A percentile compares a stretch with the other conserved stretches of the same genome.
These are phyloP conservation scores for Zaprionus capensis DNA, from an alignment of 1,140 invertebrate species.

Conservation along the genomic window DNA sequence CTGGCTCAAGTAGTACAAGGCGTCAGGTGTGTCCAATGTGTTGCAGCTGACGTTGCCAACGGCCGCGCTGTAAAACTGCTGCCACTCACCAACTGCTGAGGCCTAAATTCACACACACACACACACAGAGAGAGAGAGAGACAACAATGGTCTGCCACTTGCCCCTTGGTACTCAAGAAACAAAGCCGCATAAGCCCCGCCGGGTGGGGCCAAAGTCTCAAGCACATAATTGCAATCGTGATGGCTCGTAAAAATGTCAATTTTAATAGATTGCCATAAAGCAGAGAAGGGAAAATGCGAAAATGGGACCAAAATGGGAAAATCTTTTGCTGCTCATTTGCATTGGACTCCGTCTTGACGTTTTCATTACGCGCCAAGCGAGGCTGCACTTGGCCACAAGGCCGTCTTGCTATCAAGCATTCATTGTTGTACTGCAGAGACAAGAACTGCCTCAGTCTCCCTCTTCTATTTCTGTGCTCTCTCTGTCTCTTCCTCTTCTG, in stretches of 20 bases:
- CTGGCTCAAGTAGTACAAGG: not conserved
- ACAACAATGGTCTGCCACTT: conserved; percentile 13
- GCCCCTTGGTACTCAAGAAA: conserved; percentile 10
- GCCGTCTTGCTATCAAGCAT: conserved; percentile 24
- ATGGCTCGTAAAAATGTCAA: conserved; percentile 70
- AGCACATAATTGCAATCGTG: conserved; percentile 64
- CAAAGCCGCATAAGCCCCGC: not conserved
- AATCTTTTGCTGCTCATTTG: conserved; percentile 39
- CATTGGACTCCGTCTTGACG: conserved; percentile 53
- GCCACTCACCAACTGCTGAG: conserved; percentile 11
- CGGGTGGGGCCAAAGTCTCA: conserved; percentile 11
- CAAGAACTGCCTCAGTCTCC: conserved; percentile 14
- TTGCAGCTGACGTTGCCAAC: conserved; percentile 56
- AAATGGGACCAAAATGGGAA: not conserved
- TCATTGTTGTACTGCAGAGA: conserved; percentile 29
- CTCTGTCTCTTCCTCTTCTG: conserved; percentile 2
- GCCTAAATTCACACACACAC: conserved; percentile 4
- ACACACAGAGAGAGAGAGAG: not conserved
- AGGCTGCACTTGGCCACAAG: conserved; percentile 35
- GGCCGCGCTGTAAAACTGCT: conserved; percentile 8
- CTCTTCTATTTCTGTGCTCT: conserved; percentile 44
- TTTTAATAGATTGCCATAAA: conserved; percentile 72
- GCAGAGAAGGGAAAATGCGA: conserved; percentile 19
- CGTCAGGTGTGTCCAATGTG: not conserved
- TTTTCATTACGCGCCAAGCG: conserved; percentile 63